Percentiles rank a stretch among this genome's conserved stretches.
Conservation (phyloP, 2,888 invertebrate genomes). For the Eupeodes latifasciatus region DNA sequence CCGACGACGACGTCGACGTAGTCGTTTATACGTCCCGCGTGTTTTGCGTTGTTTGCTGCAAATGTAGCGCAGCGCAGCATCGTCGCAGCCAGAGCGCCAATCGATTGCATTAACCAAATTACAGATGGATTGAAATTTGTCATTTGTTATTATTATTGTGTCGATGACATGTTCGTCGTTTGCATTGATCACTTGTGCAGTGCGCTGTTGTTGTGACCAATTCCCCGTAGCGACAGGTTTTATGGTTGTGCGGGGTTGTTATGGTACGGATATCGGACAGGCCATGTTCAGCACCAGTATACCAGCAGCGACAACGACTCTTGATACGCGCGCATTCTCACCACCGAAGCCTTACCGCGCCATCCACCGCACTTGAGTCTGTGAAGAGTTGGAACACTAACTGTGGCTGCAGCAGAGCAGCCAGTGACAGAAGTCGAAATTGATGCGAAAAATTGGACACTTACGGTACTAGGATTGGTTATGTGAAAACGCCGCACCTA, state of each 20-base stretch:
- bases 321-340: slow-evolving; percentile 59
- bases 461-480: slow-evolving; percentile 54
- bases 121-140: slow-evolving; percentile 77
- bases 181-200: slow-evolving; percentile 63
- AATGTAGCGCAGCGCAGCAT: slow-evolving; percentile 35
- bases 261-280: background rate
- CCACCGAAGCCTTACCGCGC: slow-evolving; percentile 23
- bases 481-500: slow-evolving; percentile 72
- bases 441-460: slow-evolving; percentile 72
- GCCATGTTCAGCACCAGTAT: no score
- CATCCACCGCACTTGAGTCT: slow-evolving; percentile 41
- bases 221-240: slow-evolving; percentile 57
- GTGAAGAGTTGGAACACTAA: slow-evolving; percentile 1
- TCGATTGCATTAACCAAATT: slow-evolving; percentile 77
- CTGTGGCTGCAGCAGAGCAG: background rate
- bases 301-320: slow-evolving; percentile 66
- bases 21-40: background rate
- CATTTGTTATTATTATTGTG: slow-evolving; percentile 76
- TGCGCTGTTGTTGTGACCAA: background rate
- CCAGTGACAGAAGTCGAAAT: slow-evolving; percentile 46
- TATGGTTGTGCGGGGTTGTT: slow-evolving; percentile 29
- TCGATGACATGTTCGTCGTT: slow-evolving; percentile 74
- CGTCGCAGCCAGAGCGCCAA: slow-evolving; percentile 60
- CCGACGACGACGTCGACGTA: no score
- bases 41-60: slow-evolving; percentile 9